Conservation (phyloP, 2,888 invertebrate genomes). For the Mechanitis messenoides region DNA sequence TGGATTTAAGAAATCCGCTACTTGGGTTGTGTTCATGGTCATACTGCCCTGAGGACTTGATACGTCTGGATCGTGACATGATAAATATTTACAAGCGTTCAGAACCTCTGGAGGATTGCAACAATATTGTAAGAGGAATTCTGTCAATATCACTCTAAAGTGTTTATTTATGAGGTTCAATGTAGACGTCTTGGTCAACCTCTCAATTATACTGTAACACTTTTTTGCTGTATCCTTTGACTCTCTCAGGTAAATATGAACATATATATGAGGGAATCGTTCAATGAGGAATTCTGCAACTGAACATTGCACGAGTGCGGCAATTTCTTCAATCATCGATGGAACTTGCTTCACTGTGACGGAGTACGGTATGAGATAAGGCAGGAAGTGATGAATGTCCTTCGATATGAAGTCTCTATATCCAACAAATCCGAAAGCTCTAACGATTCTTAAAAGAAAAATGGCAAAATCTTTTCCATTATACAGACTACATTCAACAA, state of each 20-base stretch:
- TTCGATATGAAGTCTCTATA: conserved; percentile 82
- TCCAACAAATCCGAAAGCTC: conserved; percentile 82
- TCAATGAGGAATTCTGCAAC: conserved; percentile 78
- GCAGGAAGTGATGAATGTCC: conserved; percentile 81
- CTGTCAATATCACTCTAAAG: conserved; percentile 79
- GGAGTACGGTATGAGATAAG: conserved; percentile 78
- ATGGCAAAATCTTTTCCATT: conserved; percentile 76
- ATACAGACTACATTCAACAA: conserved; percentile 77
- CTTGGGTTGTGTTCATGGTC: conserved; percentile 62
- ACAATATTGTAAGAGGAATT: conserved; percentile 80
- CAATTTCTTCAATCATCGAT: conserved; percentile 80
- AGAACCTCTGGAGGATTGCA: conserved; percentile 78
- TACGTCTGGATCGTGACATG: conserved; percentile 75
- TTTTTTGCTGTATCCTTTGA: conserved; percentile 73
- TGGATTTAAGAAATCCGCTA: conserved; percentile 82
- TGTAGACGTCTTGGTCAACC: conserved; percentile 74
- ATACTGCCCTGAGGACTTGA: conserved; percentile 50
- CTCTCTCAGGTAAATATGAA: conserved; percentile 81
- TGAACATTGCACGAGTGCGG: conserved; percentile 75
- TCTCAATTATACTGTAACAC: conserved; percentile 79
- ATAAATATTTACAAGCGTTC: conserved; percentile 75
- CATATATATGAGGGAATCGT: conserved; percentile 83
- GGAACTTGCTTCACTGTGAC: conserved; percentile 75
- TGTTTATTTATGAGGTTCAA: conserved; percentile 79
- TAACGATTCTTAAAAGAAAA: conserved; percentile 78